Evolutionary conservation across 1,140 invertebrate genomes (phyloP).

Genomic region (Drosophila paulistorum): DNA sequence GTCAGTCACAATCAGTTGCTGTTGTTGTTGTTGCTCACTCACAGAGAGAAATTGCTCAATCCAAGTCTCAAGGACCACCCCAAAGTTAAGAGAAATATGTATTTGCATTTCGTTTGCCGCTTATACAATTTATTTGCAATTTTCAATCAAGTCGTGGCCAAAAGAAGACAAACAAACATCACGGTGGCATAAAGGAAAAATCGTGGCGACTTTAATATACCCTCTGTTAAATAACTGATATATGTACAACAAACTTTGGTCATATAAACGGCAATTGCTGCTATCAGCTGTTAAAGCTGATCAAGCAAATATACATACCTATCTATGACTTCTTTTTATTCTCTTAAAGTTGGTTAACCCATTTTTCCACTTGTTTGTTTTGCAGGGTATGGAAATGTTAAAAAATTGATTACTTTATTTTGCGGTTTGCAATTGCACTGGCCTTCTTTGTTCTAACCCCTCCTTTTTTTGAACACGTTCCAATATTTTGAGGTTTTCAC

Average conservation of each 20-base stretch:
- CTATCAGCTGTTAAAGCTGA: no score
- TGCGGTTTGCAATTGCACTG: conserved; percentile 38
- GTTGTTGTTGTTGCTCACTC: no score
- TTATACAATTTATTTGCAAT: conserved; percentile 82
- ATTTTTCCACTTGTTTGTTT: neutral
- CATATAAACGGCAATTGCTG: no score
- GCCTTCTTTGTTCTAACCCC: neutral
- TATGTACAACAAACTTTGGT: no score
- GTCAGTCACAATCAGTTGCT: neutral
- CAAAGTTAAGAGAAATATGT: conserved; percentile 63
- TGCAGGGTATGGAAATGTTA: conserved; percentile 6
- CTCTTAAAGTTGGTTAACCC: neutral
- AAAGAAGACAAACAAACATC: conserved; percentile 11
- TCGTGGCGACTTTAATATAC: no score
- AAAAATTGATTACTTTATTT: conserved; percentile 66
- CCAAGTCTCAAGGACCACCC: conserved; percentile 36
- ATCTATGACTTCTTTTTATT: no score
- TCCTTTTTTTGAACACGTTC: conserved; percentile 64
- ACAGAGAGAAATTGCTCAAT: conserved; percentile 67
- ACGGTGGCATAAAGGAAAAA: no score
- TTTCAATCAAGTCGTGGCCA: conserved; percentile 77
- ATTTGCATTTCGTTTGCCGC: conserved; percentile 59
- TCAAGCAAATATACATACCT: no score
- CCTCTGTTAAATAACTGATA: no score
- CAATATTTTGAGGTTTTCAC: conserved; percentile 69